phyloP scores from a whole-genome alignment of 53 echinoderm and acorn worm genomes.

The Antedon mediterranea region DNA sequence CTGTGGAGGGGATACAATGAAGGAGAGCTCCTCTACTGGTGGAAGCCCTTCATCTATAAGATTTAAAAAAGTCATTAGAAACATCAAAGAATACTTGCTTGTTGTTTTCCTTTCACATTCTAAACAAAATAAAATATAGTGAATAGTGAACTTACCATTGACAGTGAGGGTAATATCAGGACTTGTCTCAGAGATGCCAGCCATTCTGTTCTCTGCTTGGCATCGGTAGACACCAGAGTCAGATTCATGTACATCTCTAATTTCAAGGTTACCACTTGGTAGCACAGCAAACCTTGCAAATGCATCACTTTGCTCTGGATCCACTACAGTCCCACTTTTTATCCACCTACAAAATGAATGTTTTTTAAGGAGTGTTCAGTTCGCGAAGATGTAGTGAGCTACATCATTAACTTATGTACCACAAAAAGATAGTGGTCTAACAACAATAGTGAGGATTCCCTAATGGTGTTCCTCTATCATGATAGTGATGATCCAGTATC shows the following conservation, averaged over 20 bases:
- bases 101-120: too few relatives aligned
- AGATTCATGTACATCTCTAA: constrained; percentile 34
- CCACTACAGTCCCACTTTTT: constrained; percentile 41
- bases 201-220: constrained; percentile 32
- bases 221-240: constrained; percentile 51
- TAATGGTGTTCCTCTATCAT: too few relatives aligned
- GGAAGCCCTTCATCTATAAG: background rate
- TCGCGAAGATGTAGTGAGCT: too few relatives aligned
- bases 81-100: too few relatives aligned
- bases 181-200: constrained; percentile 3
- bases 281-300: constrained; percentile 51
- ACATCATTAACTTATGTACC: too few relatives aligned
- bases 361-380: background rate
- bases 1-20: background rate
- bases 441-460: too few relatives aligned
- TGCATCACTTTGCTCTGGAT: constrained; percentile 48
- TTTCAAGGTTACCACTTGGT: constrained; percentile 86
- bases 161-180: constrained; percentile 22
- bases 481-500: too few relatives aligned
- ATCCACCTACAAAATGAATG: constrained; percentile 39
- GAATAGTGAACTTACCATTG: background rate
- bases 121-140: too few relatives aligned
- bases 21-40: background rate
- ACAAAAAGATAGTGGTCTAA: too few relatives aligned
- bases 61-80: background rate